phyloP scores from a whole-genome alignment of 2,888 invertebrate species.

The Candidula unifasciata region DNA sequence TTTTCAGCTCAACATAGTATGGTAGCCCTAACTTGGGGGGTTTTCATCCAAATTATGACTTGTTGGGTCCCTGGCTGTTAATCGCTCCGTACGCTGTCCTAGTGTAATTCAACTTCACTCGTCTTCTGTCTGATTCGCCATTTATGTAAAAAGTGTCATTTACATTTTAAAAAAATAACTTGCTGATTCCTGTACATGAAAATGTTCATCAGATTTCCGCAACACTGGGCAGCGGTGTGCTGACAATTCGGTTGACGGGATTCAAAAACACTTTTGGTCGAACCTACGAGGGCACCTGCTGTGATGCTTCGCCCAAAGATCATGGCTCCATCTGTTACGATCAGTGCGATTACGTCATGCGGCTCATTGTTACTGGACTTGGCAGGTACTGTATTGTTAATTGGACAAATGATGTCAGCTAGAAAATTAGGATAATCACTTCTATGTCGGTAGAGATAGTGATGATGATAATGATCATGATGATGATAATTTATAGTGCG shows the following conservation, averaged over 20 bases:
- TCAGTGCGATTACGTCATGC: constrained; percentile 62
- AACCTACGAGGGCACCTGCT: constrained; percentile 61
- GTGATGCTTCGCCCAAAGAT: constrained; percentile 53
- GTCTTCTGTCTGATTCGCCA: too few relatives aligned
- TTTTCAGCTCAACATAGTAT: too few relatives aligned
- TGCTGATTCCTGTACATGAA: not conserved
- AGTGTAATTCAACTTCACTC: not conserved
- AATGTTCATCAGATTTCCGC: constrained; percentile 31
- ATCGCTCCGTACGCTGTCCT: too few relatives aligned
- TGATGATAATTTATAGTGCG: too few relatives aligned
- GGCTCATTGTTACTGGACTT: constrained; percentile 60
- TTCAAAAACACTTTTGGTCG: constrained; percentile 57
- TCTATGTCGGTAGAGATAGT: too few relatives aligned
- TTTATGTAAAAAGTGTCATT: too few relatives aligned
- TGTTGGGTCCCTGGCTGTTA: too few relatives aligned
- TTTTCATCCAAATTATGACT: too few relatives aligned
- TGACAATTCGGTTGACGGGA: constrained; percentile 57
- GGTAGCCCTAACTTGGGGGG: too few relatives aligned
- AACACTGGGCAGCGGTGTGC: constrained; percentile 53
- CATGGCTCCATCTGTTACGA: constrained; percentile 52
- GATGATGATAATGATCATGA: too few relatives aligned
- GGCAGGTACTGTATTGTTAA: constrained; percentile 54
- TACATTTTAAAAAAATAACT: too few relatives aligned
- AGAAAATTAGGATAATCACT: not conserved
- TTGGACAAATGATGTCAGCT: not conserved